phyloP scores from a whole-genome alignment of 2,113 vertebrate genomes.

The Ellobius talpinus region DNA sequence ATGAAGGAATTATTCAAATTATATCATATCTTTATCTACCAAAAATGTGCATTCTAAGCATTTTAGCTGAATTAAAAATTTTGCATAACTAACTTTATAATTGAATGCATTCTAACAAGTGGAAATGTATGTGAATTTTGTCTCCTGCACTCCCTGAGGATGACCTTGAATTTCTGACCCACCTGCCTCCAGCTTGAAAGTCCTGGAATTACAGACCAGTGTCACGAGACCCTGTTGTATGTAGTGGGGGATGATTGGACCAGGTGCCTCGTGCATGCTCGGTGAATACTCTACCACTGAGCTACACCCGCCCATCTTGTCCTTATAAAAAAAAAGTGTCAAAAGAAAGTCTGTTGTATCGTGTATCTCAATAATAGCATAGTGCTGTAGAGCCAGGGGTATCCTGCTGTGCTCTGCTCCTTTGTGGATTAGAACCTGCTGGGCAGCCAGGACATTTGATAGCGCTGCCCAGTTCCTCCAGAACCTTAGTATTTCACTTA shows the following conservation, averaged over 20 bases:
- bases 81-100: background rate
- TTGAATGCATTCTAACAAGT: conserved; percentile 16
- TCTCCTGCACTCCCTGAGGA: background rate
- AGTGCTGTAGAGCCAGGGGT: background rate
- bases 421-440: background rate
- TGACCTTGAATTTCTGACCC: background rate
- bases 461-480: background rate
- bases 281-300: background rate
- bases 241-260: background rate
- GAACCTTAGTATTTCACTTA: conserved; percentile 12
- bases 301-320: background rate
- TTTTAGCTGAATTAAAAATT: conserved; percentile 47
- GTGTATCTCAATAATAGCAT: background rate
- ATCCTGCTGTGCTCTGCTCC: background rate
- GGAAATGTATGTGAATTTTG: background rate
- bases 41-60: conserved; percentile 1
- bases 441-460: background rate
- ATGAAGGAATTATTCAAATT: conserved; percentile 30
- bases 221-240: background rate
- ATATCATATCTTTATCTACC: background rate
- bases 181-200: background rate
- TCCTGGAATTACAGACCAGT: background rate
- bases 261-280: background rate
- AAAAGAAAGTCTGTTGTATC: background rate
- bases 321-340: background rate